These are phyloP conservation scores for Phenacoccus solenopsis DNA, from an alignment of 1,140 invertebrate genomes.

Conservation along the genomic window DNA sequence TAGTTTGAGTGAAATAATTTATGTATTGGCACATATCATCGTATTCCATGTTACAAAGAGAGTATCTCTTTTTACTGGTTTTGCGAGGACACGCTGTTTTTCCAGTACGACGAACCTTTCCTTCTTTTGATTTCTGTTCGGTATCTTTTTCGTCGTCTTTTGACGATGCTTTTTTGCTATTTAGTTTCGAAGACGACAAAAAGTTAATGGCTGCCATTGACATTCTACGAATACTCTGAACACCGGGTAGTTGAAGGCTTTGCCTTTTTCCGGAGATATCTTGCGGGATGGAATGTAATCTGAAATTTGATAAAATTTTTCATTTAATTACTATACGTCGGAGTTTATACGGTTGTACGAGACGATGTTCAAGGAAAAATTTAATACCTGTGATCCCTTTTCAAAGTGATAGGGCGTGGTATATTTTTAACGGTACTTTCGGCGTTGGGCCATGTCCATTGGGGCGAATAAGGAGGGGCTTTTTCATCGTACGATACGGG, in stretches of 20 bases:
- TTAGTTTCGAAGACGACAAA: conserved; percentile 11
- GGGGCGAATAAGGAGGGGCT: conserved; percentile 22
- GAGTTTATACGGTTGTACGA: too few species aligned
- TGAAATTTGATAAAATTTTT: too few species aligned
- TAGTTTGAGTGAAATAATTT: neutral
- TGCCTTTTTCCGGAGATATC: neutral
- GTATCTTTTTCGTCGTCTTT: neutral
- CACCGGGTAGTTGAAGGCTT: conserved; percentile 2
- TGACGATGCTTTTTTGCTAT: neutral
- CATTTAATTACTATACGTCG: too few species aligned
- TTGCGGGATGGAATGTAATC: conserved; percentile 17
- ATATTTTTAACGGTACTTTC: conserved; percentile 10
- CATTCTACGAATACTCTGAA: conserved; percentile 25
- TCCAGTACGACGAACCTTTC: neutral
- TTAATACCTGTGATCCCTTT: neutral
- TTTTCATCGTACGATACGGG: conserved; percentile 5
- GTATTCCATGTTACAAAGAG: conserved; percentile 5
- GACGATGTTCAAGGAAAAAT: neutral
- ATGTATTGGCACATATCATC: conserved; percentile 5
- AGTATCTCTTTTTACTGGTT: conserved; percentile 19
- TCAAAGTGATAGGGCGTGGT: neutral
- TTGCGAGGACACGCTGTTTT: conserved; percentile 12
- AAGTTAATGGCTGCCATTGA: conserved; percentile 28
- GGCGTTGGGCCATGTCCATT: conserved; percentile 19
- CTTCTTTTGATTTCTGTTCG: neutral